A percentile compares a stretch with the other conserved stretches of the same genome.
Evolutionary conservation across 2,888 invertebrate species (phyloP).

Genomic region (Drosophila peninsularis): DNA sequence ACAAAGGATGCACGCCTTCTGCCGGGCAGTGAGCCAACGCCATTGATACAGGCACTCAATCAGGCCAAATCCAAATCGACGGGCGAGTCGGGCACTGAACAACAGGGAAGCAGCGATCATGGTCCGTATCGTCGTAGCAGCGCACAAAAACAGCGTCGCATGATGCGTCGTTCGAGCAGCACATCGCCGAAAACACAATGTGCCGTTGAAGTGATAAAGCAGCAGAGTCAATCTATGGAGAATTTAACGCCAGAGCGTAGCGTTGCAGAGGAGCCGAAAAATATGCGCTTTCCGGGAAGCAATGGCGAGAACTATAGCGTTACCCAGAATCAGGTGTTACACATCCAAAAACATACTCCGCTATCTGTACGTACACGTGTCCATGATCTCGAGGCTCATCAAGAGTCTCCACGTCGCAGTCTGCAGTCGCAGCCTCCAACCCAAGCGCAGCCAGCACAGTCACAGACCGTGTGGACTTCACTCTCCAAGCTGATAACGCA

Average conservation of each 20-base stretch:
- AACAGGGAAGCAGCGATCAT: conserved; percentile 40
- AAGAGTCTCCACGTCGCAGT: conserved; percentile 64
- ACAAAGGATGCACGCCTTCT: conserved; percentile 87
- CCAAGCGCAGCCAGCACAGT: conserved; percentile 37
- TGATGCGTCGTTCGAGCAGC: conserved; percentile 83
- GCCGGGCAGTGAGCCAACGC: conserved; percentile 87
- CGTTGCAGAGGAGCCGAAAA: conserved; percentile 87
- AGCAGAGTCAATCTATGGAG: conserved; percentile 85
- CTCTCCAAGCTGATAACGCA: conserved; percentile 84
- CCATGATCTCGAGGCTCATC: conserved; percentile 88
- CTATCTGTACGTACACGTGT: conserved; percentile 89
- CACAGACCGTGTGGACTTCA: conserved; percentile 82
- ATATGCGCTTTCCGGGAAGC: conserved; percentile 93
- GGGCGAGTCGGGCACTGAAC: conserved; percentile 55
- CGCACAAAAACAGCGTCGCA: conserved; percentile 80
- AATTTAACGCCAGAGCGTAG: conserved; percentile 82
- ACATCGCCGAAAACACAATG: conserved; percentile 82
- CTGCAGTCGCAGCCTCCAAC: conserved; percentile 21
- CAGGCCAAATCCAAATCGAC: conserved; percentile 82
- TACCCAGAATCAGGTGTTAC: conserved; percentile 95
- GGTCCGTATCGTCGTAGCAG: conserved; percentile 54
- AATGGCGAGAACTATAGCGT: conserved; percentile 95
- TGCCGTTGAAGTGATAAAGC: conserved; percentile 82
- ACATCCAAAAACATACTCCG: conserved; percentile 88
- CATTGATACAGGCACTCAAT: conserved; percentile 87